These are phyloP conservation scores for Hypothenemus hampei DNA, from an alignment of 1,140 invertebrate species.

Conservation along the genomic window DNA sequence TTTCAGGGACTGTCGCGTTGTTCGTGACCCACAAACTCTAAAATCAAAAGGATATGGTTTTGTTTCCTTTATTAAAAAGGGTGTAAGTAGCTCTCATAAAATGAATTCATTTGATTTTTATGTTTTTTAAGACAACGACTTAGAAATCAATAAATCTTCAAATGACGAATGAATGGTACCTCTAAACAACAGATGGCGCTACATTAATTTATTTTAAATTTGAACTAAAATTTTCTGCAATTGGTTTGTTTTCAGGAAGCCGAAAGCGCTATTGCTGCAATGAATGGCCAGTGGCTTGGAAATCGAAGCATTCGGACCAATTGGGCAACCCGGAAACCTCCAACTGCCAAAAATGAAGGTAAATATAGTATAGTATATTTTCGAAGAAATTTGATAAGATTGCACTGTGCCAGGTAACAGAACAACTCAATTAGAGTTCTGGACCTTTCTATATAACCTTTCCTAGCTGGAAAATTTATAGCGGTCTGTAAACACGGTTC, in stretches of 20 bases:
- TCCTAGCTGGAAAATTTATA: constrained; percentile 21
- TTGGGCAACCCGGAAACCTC: constrained; percentile 97
- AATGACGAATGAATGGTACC: too few species aligned
- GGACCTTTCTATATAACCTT: constrained; percentile 14
- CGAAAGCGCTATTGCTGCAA: constrained; percentile 91
- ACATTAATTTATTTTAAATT: too few species aligned
- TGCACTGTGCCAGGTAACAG: constrained; percentile 9
- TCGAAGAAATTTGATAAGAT: constrained; percentile 16
- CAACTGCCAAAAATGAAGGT: constrained; percentile 68
- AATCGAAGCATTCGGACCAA: constrained; percentile 97
- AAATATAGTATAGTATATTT: constrained; percentile 34
- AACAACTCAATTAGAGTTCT: constrained; percentile 21
- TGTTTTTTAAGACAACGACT: too few species aligned
- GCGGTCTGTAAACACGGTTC: constrained; percentile 23
- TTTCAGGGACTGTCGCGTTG: constrained; percentile 86
- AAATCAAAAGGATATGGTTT: constrained; percentile 99
- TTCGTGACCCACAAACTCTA: constrained; percentile 94
- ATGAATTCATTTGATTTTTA: too few species aligned
- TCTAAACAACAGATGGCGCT: too few species aligned
- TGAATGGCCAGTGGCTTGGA: constrained; percentile 99
- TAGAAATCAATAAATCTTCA: too few species aligned
- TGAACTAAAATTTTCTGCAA: too few species aligned
- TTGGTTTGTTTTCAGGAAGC: constrained; percentile 69
- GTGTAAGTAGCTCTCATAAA: too few species aligned
- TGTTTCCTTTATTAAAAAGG: constrained; percentile 98